Evolutionary conservation across 1,140 invertebrate genomes (phyloP).

Genomic region (Drosophila lini): DNA sequence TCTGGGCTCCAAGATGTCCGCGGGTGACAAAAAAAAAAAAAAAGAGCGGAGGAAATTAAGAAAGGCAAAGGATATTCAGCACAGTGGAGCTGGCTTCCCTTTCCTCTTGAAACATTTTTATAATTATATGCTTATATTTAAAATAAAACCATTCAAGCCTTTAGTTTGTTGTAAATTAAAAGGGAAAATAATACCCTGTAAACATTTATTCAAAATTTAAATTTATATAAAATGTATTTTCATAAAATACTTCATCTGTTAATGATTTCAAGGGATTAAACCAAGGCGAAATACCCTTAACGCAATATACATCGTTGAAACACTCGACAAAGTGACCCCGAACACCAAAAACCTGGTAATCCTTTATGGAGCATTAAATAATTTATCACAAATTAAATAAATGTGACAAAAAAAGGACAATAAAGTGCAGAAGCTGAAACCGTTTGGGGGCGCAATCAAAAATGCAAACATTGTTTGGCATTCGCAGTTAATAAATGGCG

Average conservation of each 20-base stretch:
- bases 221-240: neutral
- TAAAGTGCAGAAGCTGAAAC: neutral
- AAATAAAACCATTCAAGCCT: neutral
- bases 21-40: neutral
- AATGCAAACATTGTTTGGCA: conserved; percentile 56
- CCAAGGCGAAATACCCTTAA: neutral
- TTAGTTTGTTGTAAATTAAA: neutral
- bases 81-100: neutral
- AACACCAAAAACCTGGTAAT: conserved; percentile 5
- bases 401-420: conserved; percentile 18
- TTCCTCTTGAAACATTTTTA: neutral
- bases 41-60: neutral
- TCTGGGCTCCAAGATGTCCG: neutral
- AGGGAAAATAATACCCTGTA: too few relatives aligned
- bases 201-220: neutral
- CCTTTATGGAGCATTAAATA: conserved; percentile 19
- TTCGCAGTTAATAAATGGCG: conserved; percentile 61
- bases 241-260: neutral
- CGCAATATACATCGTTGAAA: neutral
- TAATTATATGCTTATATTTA: neutral
- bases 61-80: neutral
- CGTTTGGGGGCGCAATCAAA: conserved; percentile 42
- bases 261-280: neutral
- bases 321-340: neutral
- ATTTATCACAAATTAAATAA: conserved; percentile 40